Evolutionary conservation across 2,113 vertebrate species (phyloP).

Genomic region (Cyrtonyx montezumae): DNA sequence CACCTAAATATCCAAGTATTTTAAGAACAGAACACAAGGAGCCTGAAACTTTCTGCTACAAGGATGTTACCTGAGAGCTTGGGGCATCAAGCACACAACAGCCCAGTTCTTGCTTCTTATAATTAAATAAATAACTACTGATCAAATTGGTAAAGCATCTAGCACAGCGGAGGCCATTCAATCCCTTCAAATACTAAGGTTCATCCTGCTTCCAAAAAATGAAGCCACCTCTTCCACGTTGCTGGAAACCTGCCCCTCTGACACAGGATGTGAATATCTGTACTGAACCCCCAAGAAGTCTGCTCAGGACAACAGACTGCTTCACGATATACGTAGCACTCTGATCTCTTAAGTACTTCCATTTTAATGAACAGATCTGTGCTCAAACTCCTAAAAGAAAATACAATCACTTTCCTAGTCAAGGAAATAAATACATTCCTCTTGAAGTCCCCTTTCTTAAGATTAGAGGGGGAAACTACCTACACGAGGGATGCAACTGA

Average conservation of each 20-base stretch:
- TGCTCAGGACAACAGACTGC: neutral
- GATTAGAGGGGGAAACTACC: neutral
- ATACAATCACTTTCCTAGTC: neutral
- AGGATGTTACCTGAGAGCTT: rapidly evolving
- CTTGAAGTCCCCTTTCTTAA: neutral
- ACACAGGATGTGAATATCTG: neutral
- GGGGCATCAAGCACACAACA: rapidly evolving
- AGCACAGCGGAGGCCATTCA: neutral
- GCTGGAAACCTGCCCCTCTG: neutral
- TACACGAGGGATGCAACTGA: neutral
- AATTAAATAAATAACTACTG: rapidly evolving
- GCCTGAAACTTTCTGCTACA: neutral
- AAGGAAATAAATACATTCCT: neutral
- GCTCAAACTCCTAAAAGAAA: neutral
- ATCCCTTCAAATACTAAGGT: neutral
- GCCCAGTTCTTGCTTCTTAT: neutral
- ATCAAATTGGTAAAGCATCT: neutral
- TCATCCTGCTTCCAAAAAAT: neutral
- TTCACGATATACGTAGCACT: neutral
- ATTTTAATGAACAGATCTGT: neutral
- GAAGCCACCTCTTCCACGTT: neutral
- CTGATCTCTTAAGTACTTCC: neutral
- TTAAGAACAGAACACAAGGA: neutral
- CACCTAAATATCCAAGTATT: neutral
- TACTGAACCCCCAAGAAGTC: neutral